These are phyloP conservation scores for Manis pentadactyla DNA, from an alignment of 2,797 vertebrate genomes.

Conservation along the genomic window DNA sequence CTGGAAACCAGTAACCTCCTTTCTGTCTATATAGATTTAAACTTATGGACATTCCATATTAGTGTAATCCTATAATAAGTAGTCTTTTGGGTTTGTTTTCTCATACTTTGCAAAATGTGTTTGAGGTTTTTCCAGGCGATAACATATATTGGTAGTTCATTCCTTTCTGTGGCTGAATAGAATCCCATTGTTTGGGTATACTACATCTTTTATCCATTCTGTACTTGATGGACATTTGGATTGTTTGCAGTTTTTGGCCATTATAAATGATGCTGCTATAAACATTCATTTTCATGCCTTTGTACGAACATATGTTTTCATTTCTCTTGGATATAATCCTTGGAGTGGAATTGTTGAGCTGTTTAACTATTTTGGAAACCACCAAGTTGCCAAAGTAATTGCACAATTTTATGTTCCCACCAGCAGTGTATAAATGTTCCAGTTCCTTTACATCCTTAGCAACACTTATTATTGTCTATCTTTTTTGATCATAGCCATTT, in stretches of 20 bases:
- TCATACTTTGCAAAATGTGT: neutral
- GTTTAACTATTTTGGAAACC: neutral
- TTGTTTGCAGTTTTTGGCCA: neutral
- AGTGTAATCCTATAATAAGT: neutral
- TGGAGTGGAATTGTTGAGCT: neutral
- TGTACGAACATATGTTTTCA: neutral
- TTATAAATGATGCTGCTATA: neutral
- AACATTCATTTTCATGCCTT: neutral
- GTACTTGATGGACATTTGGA: neutral
- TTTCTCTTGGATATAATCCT: neutral
- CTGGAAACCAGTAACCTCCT: neutral
- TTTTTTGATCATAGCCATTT: neutral
- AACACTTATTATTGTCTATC: neutral
- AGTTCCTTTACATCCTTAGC: neutral
- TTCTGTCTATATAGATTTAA: neutral
- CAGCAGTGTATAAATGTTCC: neutral
- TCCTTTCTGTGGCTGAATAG: neutral
- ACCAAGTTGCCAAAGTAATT: neutral
- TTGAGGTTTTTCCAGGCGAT: neutral
- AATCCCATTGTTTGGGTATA: neutral
- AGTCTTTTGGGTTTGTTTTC: neutral
- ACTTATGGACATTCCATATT: neutral
- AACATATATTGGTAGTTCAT: neutral
- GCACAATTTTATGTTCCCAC: slow-evolving; percentile 13
- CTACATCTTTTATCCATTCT: neutral